Base-by-base conservation (phyloP, 2,113 vertebrate species). In the Hymenochirus boettgeri region DNA sequence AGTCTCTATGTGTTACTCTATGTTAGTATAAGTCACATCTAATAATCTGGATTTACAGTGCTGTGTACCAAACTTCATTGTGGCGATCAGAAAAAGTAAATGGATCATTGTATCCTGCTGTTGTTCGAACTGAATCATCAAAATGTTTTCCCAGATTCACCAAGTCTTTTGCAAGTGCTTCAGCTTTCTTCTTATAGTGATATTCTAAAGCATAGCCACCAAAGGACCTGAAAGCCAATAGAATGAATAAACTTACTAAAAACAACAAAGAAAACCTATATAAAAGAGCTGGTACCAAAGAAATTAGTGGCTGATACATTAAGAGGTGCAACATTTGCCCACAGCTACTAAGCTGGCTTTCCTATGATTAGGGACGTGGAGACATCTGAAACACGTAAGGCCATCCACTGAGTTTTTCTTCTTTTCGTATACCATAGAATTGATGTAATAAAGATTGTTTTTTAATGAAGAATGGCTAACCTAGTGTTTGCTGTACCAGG, bases 81-180 rank as follows among this genome's bases (percentile, higher is more conserved):
- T 85, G 79, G 17, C 77, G 61, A 57, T 80, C 0, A 11, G 73
- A 10, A 0, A 75, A 24, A 1, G 17, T 18, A 55, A 54, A 42
- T 2, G 37, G 74, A 9, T 18, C 3, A 0, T 82, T 77, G 21
- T 86, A 87, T 3, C 19, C 62, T 6, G 71, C 82, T 1, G 33
- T 78, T 1, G 3, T 3, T 50, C 10, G 77, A 2, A 0, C 55
- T 5, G 24, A 2, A 5, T 1, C 2, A 27, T 75, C 21, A 42
- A 79, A 69, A 1, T 1, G 21, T 50, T 71, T 75, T 17, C 70
- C 78, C 5, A 67, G 74, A 26, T 56, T 5, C 1, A 0, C 6
- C 50, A 86, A 33, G 18, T 61, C 42, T 0, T 58, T 7, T 0
- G n/a, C 53, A 2, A 83, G 79, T 1, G 1, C 1, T 2, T 61